Conservation (phyloP, 1,140 invertebrate species). For the Lasioglossum baleicum region DNA sequence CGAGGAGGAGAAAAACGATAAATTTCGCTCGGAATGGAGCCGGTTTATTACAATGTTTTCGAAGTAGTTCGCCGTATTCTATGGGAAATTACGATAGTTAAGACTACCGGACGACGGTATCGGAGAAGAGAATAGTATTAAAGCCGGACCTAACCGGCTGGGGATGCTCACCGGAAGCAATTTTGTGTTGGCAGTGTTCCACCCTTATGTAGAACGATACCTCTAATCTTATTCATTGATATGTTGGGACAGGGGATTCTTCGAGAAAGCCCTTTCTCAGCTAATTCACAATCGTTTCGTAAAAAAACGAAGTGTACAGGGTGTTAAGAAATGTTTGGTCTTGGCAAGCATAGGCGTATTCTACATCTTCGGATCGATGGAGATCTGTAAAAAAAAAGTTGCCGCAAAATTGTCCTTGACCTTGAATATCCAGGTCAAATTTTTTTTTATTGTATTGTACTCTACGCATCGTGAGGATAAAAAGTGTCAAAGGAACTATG, state of each 20-base stretch:
- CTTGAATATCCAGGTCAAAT: too few relatives aligned
- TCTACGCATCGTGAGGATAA: too few relatives aligned
- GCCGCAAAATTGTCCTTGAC: too few relatives aligned
- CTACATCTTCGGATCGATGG: too few relatives aligned
- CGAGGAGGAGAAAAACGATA: neutral
- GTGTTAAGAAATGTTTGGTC: too few relatives aligned
- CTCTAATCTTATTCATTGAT: too few relatives aligned
- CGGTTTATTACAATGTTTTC: constrained; percentile 2
- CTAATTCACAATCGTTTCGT: too few relatives aligned
- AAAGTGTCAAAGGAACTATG: too few relatives aligned
- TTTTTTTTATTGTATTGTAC: too few relatives aligned
- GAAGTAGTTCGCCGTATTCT: neutral
- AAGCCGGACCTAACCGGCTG: neutral
- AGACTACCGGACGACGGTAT: neutral
- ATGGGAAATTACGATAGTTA: neutral
- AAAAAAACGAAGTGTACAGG: too few relatives aligned
- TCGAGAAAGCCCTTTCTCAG: neutral
- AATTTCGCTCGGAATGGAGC: neutral
- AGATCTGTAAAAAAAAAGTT: too few relatives aligned
- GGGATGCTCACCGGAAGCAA: neutral
- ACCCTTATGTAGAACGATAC: neutral
- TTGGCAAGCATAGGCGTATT: too few relatives aligned
- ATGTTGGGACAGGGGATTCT: neutral
- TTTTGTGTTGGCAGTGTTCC: neutral
- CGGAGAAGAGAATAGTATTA: neutral